phyloP scores from a whole-genome alignment of 2,888 invertebrate species.

The Anoncus sp. region DNA sequence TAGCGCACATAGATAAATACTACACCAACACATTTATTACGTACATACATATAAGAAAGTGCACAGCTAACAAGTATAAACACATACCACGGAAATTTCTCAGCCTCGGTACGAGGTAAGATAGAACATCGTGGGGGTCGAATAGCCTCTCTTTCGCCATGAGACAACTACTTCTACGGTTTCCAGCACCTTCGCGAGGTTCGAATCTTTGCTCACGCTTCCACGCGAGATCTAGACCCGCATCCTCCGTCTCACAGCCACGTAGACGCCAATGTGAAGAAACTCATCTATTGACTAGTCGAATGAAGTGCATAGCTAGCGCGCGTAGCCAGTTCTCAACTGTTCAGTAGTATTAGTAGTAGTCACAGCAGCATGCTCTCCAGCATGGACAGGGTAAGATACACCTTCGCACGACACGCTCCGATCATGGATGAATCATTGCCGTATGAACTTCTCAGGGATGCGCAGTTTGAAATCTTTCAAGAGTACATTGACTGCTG shows the following conservation, averaged over 20 bases:
- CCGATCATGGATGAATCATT: constrained; percentile 72
- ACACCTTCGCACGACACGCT: constrained; percentile 77
- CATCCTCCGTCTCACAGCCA: constrained; percentile 14
- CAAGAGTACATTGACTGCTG: constrained; percentile 8
- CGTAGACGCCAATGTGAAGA: constrained; percentile 26
- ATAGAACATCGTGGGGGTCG: constrained; percentile 57
- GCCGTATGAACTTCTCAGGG: constrained; percentile 77
- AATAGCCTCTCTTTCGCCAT: constrained; percentile 47
- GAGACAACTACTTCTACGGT: constrained; percentile 63
- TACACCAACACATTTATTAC: constrained; percentile 19
- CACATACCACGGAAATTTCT: constrained; percentile 52
- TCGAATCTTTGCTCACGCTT: constrained; percentile 77
- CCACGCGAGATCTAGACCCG: constrained; percentile 35
- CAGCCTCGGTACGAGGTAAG: constrained; percentile 38
- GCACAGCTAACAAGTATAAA: constrained; percentile 61
- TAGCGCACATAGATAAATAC: constrained; percentile 2
- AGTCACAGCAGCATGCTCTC: constrained; percentile 30
- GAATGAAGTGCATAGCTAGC: constrained; percentile 40
- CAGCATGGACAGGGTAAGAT: constrained; percentile 60
- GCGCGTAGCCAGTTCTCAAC: constrained; percentile 21
- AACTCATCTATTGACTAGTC: constrained; percentile 31
- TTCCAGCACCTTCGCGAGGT: constrained; percentile 68
- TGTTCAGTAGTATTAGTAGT: constrained; percentile 1
- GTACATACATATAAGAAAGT: constrained; percentile 22
- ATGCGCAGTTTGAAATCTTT: constrained; percentile 54